These are phyloP conservation scores for Nycticryphes semicollaris DNA, from an alignment of 2,113 vertebrate species.

Conservation along the genomic window DNA sequence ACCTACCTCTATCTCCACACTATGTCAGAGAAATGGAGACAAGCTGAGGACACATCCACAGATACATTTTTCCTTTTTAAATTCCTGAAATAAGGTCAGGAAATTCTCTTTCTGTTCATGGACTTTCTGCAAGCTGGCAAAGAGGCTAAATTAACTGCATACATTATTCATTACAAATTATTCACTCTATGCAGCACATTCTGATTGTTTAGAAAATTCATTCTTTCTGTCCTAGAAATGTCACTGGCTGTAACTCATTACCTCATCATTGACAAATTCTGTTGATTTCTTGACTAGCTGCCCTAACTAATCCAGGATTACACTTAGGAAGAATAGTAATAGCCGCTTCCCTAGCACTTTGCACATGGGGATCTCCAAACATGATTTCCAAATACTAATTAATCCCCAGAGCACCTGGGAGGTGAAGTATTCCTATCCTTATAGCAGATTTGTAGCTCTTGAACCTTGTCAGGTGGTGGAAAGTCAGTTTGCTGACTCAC, in stretches of 20 bases:
- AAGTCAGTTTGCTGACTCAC: conserved; percentile 37
- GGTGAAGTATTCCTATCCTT: neutral
- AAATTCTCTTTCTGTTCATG: conserved; percentile 46
- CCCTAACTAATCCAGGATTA: conserved; percentile 51
- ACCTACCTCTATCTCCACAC: neutral
- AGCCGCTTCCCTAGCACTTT: neutral
- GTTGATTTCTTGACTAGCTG: conserved; percentile 55
- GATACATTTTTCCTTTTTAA: neutral
- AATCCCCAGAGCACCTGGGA: conserved; percentile 37
- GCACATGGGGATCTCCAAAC: conserved; percentile 1
- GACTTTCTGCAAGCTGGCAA: conserved; percentile 52
- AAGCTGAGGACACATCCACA: neutral
- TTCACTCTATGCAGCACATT: conserved; percentile 47
- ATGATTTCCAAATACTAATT: conserved; percentile 44
- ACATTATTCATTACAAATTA: conserved; percentile 66
- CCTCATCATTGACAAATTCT: conserved; percentile 44
- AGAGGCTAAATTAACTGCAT: conserved; percentile 60
- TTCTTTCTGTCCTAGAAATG: conserved; percentile 68
- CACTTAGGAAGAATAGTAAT: neutral
- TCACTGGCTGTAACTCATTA: conserved; percentile 59
- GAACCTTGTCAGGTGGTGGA: neutral
- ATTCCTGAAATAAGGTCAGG: neutral
- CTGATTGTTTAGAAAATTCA: conserved; percentile 65
- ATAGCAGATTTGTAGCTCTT: neutral
- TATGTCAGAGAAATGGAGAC: neutral